Conservation (phyloP, 2,888 invertebrate genomes). For the Eristalis arbustorum region DNA sequence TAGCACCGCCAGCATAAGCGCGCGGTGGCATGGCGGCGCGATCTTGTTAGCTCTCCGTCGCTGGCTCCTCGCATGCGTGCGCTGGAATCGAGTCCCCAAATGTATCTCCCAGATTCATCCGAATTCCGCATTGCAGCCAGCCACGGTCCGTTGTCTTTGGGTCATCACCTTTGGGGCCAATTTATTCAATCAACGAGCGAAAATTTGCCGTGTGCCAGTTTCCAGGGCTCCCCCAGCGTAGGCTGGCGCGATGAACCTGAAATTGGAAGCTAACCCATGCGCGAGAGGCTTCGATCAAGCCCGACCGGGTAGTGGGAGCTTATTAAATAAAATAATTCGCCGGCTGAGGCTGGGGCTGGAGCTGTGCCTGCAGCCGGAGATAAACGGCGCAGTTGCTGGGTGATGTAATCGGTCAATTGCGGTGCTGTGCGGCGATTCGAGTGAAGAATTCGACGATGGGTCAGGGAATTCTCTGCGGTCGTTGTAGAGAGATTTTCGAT, state of each 20-base stretch:
- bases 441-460: slow-evolving; percentile 33
- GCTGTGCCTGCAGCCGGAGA: slow-evolving; percentile 11
- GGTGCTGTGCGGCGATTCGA: slow-evolving; percentile 9
- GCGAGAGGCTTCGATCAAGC: slow-evolving; percentile 15
- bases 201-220: slow-evolving; percentile 67
- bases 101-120: slow-evolving; percentile 59
- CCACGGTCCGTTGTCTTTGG: slow-evolving; percentile 61
- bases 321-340: slow-evolving; percentile 64
- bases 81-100: slow-evolving; percentile 30
- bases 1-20: neutral
- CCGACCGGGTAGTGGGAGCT: slow-evolving; percentile 45
- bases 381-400: slow-evolving; percentile 59
- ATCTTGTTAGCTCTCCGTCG: slow-evolving; percentile 40
- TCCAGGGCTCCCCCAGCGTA: slow-evolving; percentile 13
- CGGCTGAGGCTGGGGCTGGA: neutral
- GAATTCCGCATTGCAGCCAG: slow-evolving; percentile 62
- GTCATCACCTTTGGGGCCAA: slow-evolving; percentile 71
- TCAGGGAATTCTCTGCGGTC: slow-evolving; percentile 67
- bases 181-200: slow-evolving; percentile 65
- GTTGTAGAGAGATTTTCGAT: slow-evolving; percentile 54
- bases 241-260: slow-evolving; percentile 61
- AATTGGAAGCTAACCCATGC: slow-evolving; percentile 59
- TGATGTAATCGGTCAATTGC: slow-evolving; percentile 69
- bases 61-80: slow-evolving; percentile 43
- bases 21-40: neutral